Percentiles rank a stretch among this genome's conserved stretches.
These are phyloP conservation scores for Ctenoplectra terminalis DNA, from an alignment of 1,140 invertebrate genomes.

Conservation along the genomic window DNA sequence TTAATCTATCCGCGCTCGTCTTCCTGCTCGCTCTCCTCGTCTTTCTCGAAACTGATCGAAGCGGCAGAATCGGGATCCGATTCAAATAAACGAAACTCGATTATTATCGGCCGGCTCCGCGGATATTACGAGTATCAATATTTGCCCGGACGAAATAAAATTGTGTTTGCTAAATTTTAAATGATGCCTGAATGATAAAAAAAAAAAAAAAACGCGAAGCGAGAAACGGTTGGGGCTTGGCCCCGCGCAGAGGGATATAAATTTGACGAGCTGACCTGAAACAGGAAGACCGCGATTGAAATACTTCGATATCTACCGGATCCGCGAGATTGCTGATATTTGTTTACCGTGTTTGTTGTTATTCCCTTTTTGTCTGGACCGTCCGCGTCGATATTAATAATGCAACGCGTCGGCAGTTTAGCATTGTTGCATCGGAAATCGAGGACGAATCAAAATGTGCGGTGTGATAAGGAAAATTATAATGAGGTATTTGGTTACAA, in stretches of 20 bases:
- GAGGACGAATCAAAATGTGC: no score
- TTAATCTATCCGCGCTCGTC: background rate
- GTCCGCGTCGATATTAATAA: no score
- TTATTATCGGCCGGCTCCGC: constrained; percentile 28
- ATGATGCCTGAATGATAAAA: constrained; percentile 18
- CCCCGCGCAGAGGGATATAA: background rate
- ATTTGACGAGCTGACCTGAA: constrained; percentile 16
- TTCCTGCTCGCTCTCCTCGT: background rate
- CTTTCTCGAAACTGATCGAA: background rate
- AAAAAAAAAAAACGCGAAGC: constrained; percentile 11
- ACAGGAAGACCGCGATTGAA: constrained; percentile 5
- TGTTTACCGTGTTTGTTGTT: constrained; percentile 8
- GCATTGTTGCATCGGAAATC: no score
- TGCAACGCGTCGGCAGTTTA: no score
- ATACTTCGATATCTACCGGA: background rate
- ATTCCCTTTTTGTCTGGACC: background rate
- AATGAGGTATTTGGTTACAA: no score
- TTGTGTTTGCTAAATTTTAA: constrained; percentile 41
- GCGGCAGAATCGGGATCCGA: constrained; percentile 1
- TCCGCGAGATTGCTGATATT: constrained; percentile 8
- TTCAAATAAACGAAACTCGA: constrained; percentile 51
- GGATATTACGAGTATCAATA: constrained; percentile 34
- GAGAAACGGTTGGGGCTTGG: background rate
- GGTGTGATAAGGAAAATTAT: no score
- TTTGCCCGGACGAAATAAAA: constrained; percentile 49